Evolutionary conservation across 2,888 invertebrate species (phyloP).

Genomic region (Ennomos erosarius): DNA sequence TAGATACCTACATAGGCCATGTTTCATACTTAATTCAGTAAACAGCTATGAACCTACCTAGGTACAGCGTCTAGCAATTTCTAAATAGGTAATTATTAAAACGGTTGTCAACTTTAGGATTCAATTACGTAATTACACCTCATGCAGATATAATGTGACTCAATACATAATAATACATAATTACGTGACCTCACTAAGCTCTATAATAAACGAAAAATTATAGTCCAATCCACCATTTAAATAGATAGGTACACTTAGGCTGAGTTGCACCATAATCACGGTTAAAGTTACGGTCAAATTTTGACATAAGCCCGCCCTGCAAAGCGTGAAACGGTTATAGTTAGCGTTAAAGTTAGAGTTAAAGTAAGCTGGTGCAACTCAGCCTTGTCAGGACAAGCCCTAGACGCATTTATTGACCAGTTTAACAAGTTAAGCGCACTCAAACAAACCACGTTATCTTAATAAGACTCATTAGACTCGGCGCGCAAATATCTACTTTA

Average conservation of each 20-base stretch:
- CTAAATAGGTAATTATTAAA: conserved; percentile 19
- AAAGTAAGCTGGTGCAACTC: no score
- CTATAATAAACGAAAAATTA: conserved; percentile 28
- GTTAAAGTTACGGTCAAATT: no score
- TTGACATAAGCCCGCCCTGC: no score
- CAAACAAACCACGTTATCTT: conserved; percentile 67
- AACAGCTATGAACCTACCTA: no score
- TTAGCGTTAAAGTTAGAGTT: no score
- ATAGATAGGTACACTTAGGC: conserved; percentile 1
- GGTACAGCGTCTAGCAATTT: conserved; percentile 3
- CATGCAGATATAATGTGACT: conserved; percentile 19
- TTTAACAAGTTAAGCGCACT: conserved; percentile 64
- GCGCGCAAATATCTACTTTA: conserved; percentile 74
- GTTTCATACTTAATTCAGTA: no score
- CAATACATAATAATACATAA: conserved; percentile 26
- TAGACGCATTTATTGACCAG: conserved; percentile 69
- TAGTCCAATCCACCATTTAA: not conserved
- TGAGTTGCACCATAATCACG: no score
- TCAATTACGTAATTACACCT: conserved; percentile 28
- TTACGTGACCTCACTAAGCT: conserved; percentile 18
- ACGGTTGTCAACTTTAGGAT: conserved; percentile 17
- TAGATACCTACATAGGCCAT: no score
- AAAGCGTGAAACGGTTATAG: no score
- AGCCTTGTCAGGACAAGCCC: conserved; percentile 62
- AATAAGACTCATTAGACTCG: conserved; percentile 76